phyloP scores from a whole-genome alignment of 2,797 vertebrate species.

The Sebastes miniatus region DNA sequence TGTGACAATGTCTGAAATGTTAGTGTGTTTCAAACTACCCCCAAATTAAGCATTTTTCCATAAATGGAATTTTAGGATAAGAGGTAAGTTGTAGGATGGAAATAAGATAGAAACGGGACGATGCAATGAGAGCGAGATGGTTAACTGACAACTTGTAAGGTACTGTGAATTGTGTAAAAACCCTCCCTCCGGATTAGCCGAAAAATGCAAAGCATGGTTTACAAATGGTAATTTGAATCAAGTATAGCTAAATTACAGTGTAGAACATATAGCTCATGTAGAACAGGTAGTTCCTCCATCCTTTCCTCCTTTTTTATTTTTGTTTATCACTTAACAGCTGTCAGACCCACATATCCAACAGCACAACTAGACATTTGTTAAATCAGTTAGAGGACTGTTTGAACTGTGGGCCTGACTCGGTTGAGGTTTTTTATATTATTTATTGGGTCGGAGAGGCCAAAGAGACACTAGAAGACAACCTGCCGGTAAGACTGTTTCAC shows the following conservation, averaged over 20 bases:
- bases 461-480: constrained; percentile 49
- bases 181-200: rapidly evolving
- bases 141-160: background rate
- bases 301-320: background rate
- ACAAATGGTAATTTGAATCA: background rate
- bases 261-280: background rate
- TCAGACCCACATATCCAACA: constrained; percentile 42
- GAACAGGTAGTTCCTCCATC: background rate
- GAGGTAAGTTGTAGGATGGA: constrained; percentile 48
- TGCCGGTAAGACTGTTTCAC: constrained; percentile 76
- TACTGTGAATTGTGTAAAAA: background rate
- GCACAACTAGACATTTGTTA: background rate
- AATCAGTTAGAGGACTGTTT: background rate
- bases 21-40: background rate
- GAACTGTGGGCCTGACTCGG: constrained; percentile 33
- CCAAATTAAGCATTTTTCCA: background rate
- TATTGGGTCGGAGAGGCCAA: constrained; percentile 51
- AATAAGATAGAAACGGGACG: background rate
- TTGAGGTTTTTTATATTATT: constrained; percentile 11
- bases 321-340: constrained; percentile 3
- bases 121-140: background rate
- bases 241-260: background rate
- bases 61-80: background rate
- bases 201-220: background rate
- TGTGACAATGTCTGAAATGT: background rate